These are phyloP conservation scores for Orgyia antiqua DNA, from an alignment of 2,888 invertebrate genomes.

Conservation along the genomic window DNA sequence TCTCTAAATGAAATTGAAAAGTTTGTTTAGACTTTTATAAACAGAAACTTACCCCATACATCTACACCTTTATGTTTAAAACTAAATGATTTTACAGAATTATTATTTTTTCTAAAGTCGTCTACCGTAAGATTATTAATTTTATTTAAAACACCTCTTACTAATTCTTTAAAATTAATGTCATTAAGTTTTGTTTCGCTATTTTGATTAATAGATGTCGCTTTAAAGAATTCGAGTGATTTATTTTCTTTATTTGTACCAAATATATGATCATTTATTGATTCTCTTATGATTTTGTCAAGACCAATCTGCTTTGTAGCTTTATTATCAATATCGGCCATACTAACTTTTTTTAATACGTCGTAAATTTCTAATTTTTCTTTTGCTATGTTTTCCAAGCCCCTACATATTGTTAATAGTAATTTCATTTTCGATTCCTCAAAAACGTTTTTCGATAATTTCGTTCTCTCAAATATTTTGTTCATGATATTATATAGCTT, in stretches of 20 bases:
- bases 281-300: constrained; percentile 19
- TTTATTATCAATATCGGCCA: constrained; percentile 7
- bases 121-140: constrained; percentile 7
- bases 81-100: no score
- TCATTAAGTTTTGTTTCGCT: background rate
- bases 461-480: constrained; percentile 29
- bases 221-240: background rate
- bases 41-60: no score
- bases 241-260: constrained; percentile 3
- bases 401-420: constrained; percentile 30
- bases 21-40: no score
- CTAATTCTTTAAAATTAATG: constrained; percentile 10
- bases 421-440: constrained; percentile 17
- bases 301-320: constrained; percentile 7
- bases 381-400: constrained; percentile 27
- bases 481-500: constrained; percentile 28
- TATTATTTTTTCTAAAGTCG: no score
- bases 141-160: constrained; percentile 9
- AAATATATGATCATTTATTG: constrained; percentile 9
- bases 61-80: no score
- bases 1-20: no score
- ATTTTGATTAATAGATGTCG: background rate
- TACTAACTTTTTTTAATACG: constrained; percentile 17
- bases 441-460: constrained; percentile 21
- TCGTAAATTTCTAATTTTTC: constrained; percentile 24